Conservation (phyloP, 2,888 invertebrate species). For the Pachymerium ferrugineum region DNA sequence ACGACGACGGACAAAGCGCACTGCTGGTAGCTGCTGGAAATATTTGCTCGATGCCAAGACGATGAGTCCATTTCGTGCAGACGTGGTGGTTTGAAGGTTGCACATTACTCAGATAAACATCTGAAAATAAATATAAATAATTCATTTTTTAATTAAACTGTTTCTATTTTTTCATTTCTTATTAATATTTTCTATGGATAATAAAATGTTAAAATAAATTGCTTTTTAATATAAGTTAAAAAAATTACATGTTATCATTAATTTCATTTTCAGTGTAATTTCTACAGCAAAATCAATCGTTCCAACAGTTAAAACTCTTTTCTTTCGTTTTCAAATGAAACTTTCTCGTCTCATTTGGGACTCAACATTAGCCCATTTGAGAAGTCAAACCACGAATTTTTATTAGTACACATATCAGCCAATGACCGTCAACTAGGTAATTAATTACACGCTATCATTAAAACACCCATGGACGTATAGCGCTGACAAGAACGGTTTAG, state of each 20-base stretch:
- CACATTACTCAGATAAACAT: background rate
- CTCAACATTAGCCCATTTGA: background rate
- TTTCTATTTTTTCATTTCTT: background rate
- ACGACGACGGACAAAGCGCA: slow-evolving; percentile 11
- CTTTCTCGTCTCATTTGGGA: background rate
- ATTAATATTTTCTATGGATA: background rate
- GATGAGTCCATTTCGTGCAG: slow-evolving; percentile 19
- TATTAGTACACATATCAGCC: slow-evolving; percentile 23
- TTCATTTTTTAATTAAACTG: background rate
- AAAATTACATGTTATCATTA: too few species aligned
- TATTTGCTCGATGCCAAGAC: background rate
- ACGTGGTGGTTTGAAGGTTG: background rate
- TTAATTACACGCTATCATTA: slow-evolving; percentile 18
- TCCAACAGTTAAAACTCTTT: too few species aligned
- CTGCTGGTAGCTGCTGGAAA: background rate
- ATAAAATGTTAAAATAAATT: background rate
- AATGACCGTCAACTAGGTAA: slow-evolving; percentile 23
- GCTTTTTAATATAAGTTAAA: too few species aligned
- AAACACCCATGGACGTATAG: slow-evolving; percentile 19
- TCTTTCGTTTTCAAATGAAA: background rate
- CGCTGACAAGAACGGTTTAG: slow-evolving; percentile 25
- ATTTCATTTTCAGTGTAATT: too few species aligned
- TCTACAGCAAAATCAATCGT: too few species aligned
- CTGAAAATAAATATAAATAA: background rate
- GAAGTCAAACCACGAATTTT: slow-evolving; percentile 22